These are phyloP conservation scores for Pyrgilauda ruficollis DNA, from an alignment of 2,113 vertebrate species.

Conservation along the genomic window DNA sequence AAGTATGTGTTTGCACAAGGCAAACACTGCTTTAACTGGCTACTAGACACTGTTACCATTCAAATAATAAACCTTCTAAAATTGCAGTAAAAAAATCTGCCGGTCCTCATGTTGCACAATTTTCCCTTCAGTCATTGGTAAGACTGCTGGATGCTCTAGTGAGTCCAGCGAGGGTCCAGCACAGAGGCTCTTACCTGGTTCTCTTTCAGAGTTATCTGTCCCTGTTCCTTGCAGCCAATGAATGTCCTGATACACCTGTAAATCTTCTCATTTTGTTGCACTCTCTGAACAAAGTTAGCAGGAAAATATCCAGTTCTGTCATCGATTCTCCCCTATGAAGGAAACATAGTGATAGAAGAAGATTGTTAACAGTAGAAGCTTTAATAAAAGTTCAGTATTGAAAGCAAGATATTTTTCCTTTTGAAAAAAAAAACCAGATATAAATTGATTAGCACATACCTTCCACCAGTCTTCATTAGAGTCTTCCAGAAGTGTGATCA, in stretches of 20 bases:
- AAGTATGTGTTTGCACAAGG: background rate
- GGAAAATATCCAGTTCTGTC: constrained; percentile 93
- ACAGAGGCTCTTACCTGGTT: constrained; percentile 82
- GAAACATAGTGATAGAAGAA: background rate
- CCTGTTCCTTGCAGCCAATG: constrained; percentile 92
- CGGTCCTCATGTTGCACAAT: background rate
- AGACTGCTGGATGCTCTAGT: background rate
- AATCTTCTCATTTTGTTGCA: constrained; percentile 83
- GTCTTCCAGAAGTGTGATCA: constrained; percentile 88
- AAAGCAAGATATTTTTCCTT: background rate
- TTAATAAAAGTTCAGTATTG: background rate
- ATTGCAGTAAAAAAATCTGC: background rate
- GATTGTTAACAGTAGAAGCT: background rate
- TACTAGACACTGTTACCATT: background rate
- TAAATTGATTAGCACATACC: constrained; percentile 64
- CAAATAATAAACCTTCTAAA: background rate
- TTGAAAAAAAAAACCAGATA: background rate
- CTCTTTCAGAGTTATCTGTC: constrained; percentile 93
- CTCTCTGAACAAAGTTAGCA: constrained; percentile 88
- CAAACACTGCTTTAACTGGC: background rate
- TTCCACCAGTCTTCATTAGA: constrained; percentile 99
- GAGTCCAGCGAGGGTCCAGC: background rate
- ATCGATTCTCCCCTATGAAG: constrained; percentile 87
- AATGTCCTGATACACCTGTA: constrained; percentile 90
- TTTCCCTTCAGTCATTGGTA: background rate